phyloP scores from a whole-genome alignment of 2,113 vertebrate species.

The Lophotis ruficrista region DNA sequence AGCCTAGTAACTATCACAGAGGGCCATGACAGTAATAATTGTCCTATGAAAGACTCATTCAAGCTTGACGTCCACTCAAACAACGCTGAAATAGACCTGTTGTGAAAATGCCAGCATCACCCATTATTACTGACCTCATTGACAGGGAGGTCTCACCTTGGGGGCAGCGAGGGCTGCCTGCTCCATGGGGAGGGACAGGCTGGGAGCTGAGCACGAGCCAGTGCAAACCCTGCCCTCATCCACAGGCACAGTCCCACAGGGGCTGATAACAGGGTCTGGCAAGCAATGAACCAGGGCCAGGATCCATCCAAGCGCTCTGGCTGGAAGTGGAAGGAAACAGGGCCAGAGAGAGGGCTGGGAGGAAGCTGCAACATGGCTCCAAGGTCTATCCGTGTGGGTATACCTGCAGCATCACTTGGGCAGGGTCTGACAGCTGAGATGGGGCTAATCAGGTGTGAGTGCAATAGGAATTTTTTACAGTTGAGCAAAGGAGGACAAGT shows the following conservation, averaged over 20 bases:
- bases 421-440: neutral
- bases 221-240: neutral
- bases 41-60: neutral
- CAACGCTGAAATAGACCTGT: neutral
- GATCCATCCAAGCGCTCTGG: neutral
- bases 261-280: neutral
- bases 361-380: neutral
- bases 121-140: neutral
- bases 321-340: neutral
- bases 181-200: neutral
- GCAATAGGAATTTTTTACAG: neutral
- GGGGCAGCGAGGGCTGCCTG: neutral
- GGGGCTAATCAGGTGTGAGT: neutral
- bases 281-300: neutral
- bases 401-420: fast-evolving
- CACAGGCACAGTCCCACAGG: neutral
- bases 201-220: neutral
- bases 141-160: neutral
- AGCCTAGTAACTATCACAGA: neutral
- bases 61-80: neutral
- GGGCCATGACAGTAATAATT: neutral
- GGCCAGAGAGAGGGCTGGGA: neutral
- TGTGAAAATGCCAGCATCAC: neutral
- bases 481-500: neutral
- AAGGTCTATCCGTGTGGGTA: neutral